Evolutionary conservation across 2,113 vertebrate genomes (phyloP).

Genomic region (Bothrops jararaca): DNA sequence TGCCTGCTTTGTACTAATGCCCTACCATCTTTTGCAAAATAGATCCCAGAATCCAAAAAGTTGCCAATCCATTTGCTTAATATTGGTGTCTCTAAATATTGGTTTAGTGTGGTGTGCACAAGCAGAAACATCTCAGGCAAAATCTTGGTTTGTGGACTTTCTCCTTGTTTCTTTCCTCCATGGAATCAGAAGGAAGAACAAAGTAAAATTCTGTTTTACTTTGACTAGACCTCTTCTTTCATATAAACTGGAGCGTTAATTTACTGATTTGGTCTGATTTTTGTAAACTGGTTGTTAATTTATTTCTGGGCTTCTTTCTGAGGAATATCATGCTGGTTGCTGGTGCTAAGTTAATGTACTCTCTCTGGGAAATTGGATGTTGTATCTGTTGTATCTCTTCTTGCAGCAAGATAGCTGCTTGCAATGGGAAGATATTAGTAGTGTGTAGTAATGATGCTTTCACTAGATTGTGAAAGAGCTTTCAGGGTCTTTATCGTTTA

Average conservation of each 20-base stretch:
- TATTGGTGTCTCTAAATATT: background rate
- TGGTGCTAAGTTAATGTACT: background rate
- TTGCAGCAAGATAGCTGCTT: background rate
- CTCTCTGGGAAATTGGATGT: background rate
- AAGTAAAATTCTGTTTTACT: background rate
- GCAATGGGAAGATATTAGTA: background rate
- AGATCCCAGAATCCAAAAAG: background rate
- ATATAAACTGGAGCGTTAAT: background rate
- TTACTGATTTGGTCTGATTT: background rate
- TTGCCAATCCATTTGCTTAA: background rate
- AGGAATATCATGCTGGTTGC: background rate
- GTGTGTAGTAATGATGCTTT: background rate
- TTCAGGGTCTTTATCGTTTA: background rate
- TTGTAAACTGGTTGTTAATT: background rate
- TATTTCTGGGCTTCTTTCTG: background rate
- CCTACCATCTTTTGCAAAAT: background rate
- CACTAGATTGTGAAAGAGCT: background rate
- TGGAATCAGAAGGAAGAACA: background rate
- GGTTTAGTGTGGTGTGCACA: background rate
- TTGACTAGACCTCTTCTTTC: background rate
- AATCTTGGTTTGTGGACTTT: background rate
- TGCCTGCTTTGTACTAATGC: background rate
- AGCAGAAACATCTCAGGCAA: background rate
- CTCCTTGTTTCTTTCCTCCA: background rate
- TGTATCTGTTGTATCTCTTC: background rate